Evolutionary conservation across 1,140 invertebrate species (phyloP), one percentile per base, ranked within the genome.

Genomic region (Chionoecetes opilio): DNA sequence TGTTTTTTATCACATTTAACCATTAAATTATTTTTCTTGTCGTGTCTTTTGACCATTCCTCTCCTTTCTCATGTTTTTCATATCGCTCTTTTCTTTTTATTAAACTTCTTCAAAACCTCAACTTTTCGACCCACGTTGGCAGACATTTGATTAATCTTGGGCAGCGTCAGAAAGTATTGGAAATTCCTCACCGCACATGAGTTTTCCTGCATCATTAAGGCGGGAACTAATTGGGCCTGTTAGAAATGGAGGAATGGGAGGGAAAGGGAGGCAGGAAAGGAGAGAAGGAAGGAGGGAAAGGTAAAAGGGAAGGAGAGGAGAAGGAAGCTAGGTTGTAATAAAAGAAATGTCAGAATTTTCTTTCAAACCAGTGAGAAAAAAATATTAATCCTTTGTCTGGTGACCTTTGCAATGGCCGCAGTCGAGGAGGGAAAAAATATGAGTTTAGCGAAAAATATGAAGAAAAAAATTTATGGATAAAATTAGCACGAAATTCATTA

Each of bases 101-200:
- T 75, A 17, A 75, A 75, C 63, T 75, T 75, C 21, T 21, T n/a
- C 63, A 21, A 75, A 5, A n/a, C 63, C 63, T n/a, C 63, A 75
- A 75, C 63, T 75, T 75, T 75, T 75, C 63, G 63, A 75, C n/a
- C 63, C 21, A 5, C 11, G 63, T 21, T 75, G 63, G 0, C 63
- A n/a, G 21, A 75, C 63, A 75, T 75, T 75, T 26, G 63, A 75
- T 75, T 75, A 75, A 75, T 75, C 63, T n/a, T n/a, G 11, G n/a
- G 63, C 21, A 26, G 63, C 21, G 11, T 3, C 63, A 8, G 63
- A 26, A 75, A 75, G 26, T 75, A 75, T 75, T 75, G 63, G n/a
- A 75, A 75, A 75, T 75, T 75, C 63, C 63, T 75, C 21, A 75
- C 63, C 6, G n/a, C 63, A 75, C 63, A 75, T 75, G 63, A 75